These are phyloP conservation scores for Forbesichthys papilliferus DNA, from an alignment of 2,113 vertebrate species.

Conservation along the genomic window DNA sequence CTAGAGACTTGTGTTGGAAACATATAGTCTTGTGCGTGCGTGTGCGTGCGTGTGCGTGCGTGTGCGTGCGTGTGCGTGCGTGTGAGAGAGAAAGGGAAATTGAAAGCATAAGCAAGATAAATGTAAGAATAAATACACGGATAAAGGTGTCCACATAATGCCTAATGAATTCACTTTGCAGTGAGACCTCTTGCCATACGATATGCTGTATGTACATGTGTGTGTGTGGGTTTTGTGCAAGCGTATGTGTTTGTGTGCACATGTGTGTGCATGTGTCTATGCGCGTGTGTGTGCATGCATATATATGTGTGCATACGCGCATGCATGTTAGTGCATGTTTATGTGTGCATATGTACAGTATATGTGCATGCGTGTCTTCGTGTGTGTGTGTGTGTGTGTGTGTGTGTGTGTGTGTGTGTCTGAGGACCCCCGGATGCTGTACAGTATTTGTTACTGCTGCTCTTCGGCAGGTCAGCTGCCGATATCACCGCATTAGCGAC, in stretches of 20 bases:
- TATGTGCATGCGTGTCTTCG: not conserved
- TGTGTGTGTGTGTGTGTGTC: no score
- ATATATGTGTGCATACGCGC: not conserved
- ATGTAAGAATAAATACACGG: conserved; percentile 11
- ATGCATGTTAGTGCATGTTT: not conserved
- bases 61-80: not conserved
- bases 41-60: not conserved
- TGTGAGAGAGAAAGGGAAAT: not conserved
- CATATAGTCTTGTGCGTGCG: not conserved
- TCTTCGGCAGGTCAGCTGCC: conserved; percentile 1
- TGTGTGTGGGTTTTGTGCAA: no score
- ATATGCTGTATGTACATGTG: not conserved
- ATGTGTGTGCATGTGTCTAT: no score
- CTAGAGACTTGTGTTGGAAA: not conserved
- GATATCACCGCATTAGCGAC: conserved; percentile 17
- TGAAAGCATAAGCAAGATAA: not conserved
- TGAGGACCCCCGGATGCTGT: no score
- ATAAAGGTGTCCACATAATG: not conserved
- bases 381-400: not conserved
- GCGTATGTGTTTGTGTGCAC: not conserved
- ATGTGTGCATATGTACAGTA: not conserved
- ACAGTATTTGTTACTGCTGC: not conserved
- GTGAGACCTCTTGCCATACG: conserved; percentile 7
- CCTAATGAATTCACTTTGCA: conserved; percentile 24
- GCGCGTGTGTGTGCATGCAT: not conserved